Evolutionary conservation across 2,888 invertebrate species (phyloP).

Genomic region (Encarsia formosa): DNA sequence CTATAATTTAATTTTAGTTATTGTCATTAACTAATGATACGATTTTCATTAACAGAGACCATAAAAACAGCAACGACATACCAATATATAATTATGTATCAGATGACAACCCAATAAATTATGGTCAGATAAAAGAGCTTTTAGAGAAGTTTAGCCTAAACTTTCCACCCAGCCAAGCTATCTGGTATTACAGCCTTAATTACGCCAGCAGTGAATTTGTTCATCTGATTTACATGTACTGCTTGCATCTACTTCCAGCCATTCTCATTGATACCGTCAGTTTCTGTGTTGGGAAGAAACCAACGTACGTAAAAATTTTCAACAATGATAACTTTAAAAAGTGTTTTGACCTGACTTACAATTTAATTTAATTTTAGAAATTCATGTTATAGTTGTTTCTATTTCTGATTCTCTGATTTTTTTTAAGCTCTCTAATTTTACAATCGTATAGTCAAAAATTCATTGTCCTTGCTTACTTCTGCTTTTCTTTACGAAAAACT

Average conservation of each 20-base stretch:
- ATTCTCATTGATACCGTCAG: conserved; percentile 58
- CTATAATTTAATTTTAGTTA: too few species aligned
- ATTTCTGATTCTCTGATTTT: too few species aligned
- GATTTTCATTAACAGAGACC: conserved; percentile 18
- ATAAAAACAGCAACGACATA: conserved; percentile 19
- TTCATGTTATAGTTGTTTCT: too few species aligned
- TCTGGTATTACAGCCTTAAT: conserved; percentile 67
- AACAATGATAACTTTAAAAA: too few species aligned
- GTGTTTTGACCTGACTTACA: too few species aligned
- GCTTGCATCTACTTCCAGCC: conserved; percentile 63
- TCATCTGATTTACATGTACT: conserved; percentile 57
- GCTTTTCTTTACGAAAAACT: too few species aligned
- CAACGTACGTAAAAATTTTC: conserved; percentile 19
- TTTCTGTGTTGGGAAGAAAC: conserved; percentile 56
- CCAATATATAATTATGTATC: conserved; percentile 86
- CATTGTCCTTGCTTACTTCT: too few species aligned
- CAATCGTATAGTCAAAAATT: too few species aligned
- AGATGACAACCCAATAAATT: conserved; percentile 80
- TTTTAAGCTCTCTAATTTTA: too few species aligned
- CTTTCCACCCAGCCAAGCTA: conserved; percentile 61
- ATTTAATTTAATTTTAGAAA: too few species aligned
- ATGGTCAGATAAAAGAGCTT: conserved; percentile 64
- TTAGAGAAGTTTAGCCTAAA: conserved; percentile 58
- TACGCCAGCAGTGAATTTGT: conserved; percentile 59
- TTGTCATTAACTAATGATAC: too few species aligned